Evolutionary conservation across 2,888 invertebrate genomes (phyloP).

Genomic region (Chaitophorus viminalis): DNA sequence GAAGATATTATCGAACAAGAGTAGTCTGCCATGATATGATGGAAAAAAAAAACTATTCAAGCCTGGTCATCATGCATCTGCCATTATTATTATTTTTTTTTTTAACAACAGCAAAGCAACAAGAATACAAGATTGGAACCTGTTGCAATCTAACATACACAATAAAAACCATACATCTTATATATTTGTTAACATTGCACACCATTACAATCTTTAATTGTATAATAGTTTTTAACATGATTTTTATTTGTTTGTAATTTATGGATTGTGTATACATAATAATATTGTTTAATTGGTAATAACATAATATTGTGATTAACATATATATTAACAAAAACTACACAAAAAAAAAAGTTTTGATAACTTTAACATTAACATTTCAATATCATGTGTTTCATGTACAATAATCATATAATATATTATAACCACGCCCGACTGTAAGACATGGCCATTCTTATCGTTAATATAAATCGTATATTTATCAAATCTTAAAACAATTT

Average conservation of each 20-base stretch:
- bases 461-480: background rate
- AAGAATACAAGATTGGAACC: no score
- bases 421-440: constrained; percentile 14
- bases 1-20: no score
- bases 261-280: background rate
- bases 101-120: background rate
- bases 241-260: background rate
- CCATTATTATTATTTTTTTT: no score
- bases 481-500: background rate
- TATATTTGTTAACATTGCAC: constrained; percentile 43
- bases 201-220: constrained; percentile 4
- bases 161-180: constrained; percentile 32
- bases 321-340: constrained; percentile 35
- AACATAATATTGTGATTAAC: constrained; percentile 23
- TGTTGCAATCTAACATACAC: background rate
- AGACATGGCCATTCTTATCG: background rate
- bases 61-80: no score
- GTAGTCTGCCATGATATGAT: no score
- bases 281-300: background rate
- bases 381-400: background rate
- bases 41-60: no score
- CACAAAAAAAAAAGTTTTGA: constrained; percentile 5
- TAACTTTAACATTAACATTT: background rate
- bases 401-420: constrained; percentile 15
- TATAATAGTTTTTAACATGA: background rate